Percentiles rank a stretch among this genome's conserved stretches.
Conservation (phyloP, 2,113 vertebrate species). For the Halcyon senegalensis region DNA sequence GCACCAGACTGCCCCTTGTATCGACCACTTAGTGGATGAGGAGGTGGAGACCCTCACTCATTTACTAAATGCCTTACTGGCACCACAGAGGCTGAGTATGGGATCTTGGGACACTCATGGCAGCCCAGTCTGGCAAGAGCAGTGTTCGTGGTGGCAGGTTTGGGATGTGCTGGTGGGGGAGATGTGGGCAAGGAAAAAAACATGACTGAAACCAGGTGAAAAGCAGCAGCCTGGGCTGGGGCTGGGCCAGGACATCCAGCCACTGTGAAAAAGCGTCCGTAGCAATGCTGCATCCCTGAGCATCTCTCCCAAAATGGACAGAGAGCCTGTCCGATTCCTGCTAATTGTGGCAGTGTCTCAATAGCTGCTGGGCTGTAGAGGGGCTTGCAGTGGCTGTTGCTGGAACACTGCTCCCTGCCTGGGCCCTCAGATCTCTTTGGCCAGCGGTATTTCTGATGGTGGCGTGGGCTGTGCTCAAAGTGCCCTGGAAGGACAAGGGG, state of each 20-base stretch:
- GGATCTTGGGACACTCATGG: fast-evolving
- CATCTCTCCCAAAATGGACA: neutral
- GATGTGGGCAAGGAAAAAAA: neutral
- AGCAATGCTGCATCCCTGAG: neutral
- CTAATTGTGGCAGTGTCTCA: neutral
- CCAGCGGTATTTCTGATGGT: neutral
- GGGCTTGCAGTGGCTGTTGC: neutral
- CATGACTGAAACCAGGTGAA: neutral
- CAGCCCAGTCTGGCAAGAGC: neutral
- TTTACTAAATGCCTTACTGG: neutral
- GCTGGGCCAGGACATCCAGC: neutral
- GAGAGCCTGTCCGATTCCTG: neutral
- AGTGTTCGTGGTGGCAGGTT: fast-evolving
- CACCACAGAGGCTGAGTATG: fast-evolving
- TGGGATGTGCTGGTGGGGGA: neutral
- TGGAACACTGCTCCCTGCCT: neutral
- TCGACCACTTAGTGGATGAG: neutral
- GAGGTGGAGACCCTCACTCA: neutral
- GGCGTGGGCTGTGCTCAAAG: neutral
- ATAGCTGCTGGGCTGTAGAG: neutral
- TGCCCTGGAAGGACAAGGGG: neutral
- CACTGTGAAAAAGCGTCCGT: neutral
- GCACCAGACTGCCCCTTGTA: neutral
- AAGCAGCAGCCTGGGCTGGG: neutral
- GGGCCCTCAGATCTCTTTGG: neutral